Percentiles rank a stretch among this genome's conserved stretches.
Conservation (phyloP, 1,140 invertebrate genomes). For the Nasonia longicornis region DNA sequence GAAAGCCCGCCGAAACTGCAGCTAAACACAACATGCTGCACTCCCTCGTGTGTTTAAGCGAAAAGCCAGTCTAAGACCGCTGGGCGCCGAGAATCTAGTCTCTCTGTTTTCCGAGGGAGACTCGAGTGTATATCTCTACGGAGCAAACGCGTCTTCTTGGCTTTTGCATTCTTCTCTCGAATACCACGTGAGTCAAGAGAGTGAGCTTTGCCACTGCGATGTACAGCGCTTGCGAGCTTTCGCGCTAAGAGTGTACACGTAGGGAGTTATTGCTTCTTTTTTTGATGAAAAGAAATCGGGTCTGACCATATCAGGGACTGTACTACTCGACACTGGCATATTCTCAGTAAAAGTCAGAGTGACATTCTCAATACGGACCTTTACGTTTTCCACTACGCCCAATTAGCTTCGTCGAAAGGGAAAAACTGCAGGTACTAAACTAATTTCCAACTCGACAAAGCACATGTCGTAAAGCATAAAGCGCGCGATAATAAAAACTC, state of each 20-base stretch:
- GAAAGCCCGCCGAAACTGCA: not conserved
- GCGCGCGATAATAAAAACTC: not conserved
- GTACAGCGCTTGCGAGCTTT: no score
- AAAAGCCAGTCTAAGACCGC: conserved; percentile 26
- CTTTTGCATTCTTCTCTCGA: conserved; percentile 7
- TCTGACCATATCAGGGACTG: not conserved
- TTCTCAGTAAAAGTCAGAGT: no score
- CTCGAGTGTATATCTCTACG: not conserved
- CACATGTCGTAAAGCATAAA: not conserved
- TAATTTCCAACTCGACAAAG: not conserved
- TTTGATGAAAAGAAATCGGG: not conserved
- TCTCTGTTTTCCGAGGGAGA: not conserved
- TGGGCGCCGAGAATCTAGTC: not conserved
- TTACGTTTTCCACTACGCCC: not conserved
- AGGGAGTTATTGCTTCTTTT: not conserved
- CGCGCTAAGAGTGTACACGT: no score
- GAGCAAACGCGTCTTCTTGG: not conserved
- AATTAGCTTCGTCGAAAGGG: not conserved
- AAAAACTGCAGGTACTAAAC: not conserved
- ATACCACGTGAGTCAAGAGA: not conserved
- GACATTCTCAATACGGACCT: no score
- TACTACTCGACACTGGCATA: no score
- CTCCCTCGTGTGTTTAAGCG: not conserved
- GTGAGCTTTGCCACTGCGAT: not conserved
- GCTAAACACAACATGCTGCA: not conserved